Percentiles rank a stretch among this genome's conserved stretches.
These are phyloP conservation scores for Lophochroa leadbeateri DNA, from an alignment of 2,113 vertebrate species.

Conservation along the genomic window DNA sequence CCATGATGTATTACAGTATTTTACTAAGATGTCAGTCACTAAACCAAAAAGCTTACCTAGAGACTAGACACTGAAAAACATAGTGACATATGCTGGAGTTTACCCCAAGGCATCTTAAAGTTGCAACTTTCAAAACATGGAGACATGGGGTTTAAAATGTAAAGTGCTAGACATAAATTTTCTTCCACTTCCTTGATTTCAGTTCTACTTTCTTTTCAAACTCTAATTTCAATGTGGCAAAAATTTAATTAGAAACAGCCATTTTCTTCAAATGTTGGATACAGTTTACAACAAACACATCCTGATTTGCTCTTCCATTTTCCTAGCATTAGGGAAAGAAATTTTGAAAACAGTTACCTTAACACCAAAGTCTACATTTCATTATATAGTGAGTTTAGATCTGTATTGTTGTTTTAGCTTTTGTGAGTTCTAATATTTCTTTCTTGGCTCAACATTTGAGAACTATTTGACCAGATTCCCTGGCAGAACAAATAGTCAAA, in stretches of 20 bases:
- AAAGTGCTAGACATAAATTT: neutral
- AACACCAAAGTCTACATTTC: neutral
- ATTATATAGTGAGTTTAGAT: neutral
- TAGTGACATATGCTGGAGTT: neutral
- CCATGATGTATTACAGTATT: neutral
- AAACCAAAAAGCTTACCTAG: neutral
- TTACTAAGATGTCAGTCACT: neutral
- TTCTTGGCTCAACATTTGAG: neutral
- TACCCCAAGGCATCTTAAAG: neutral
- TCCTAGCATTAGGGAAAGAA: neutral
- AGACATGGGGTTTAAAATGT: neutral
- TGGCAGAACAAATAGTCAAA: neutral
- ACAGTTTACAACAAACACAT: neutral
- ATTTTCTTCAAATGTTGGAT: neutral
- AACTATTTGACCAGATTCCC: neutral
- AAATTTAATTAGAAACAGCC: neutral
- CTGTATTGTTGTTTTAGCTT: neutral
- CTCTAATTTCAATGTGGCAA: neutral
- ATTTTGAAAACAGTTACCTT: neutral
- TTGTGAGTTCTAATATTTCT: neutral
- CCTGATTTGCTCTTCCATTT: neutral
- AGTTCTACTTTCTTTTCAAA: neutral
- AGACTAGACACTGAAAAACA: neutral
- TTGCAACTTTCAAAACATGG: neutral
- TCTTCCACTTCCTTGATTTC: neutral